Conservation (phyloP, 1,140 invertebrate species). For the Lordiphosa mommai region DNA sequence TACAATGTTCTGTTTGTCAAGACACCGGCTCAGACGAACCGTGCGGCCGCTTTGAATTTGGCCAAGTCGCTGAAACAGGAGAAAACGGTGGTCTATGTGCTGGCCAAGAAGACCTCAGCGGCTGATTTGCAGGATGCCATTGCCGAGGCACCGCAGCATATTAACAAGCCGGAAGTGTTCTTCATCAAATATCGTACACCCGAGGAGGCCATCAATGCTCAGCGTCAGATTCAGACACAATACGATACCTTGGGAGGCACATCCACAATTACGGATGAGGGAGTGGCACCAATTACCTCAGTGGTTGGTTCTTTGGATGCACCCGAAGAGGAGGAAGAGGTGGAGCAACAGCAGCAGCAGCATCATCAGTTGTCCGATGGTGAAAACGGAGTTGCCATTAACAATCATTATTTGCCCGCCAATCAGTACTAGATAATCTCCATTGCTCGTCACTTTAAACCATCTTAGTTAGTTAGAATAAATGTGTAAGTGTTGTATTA, state of each 20-base stretch:
- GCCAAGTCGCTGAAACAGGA: conserved; percentile 87
- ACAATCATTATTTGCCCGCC: conserved; percentile 62
- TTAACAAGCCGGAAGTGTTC: conserved; percentile 82
- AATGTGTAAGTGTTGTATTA: conserved; percentile 16
- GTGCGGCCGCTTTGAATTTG: conserved; percentile 83
- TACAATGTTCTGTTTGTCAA: conserved; percentile 92
- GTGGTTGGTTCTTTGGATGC: conserved; percentile 70
- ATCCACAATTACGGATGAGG: conserved; percentile 74
- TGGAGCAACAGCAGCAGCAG: conserved; percentile 42
- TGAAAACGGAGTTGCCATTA: conserved; percentile 29
- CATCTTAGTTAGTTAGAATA: conserved; percentile 59
- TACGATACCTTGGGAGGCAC: conserved; percentile 72
- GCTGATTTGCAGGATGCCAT: conserved; percentile 88
- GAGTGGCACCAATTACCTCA: conserved; percentile 71
- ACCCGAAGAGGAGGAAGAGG: conserved; percentile 64
- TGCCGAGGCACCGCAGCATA: conserved; percentile 82
- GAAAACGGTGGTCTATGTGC: conserved; percentile 91
- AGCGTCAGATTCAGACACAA: conserved; percentile 75
- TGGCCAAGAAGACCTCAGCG: conserved; percentile 88
- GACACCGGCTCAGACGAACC: conserved; percentile 86
- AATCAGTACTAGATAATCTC: conserved; percentile 71
- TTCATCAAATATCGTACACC: conserved; percentile 85
- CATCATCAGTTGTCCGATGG: conserved; percentile 28
- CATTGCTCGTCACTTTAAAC: conserved; percentile 40
- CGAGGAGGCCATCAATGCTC: conserved; percentile 81